phyloP scores from a whole-genome alignment of 2,113 vertebrate species.

The Ceyx melanurus region DNA sequence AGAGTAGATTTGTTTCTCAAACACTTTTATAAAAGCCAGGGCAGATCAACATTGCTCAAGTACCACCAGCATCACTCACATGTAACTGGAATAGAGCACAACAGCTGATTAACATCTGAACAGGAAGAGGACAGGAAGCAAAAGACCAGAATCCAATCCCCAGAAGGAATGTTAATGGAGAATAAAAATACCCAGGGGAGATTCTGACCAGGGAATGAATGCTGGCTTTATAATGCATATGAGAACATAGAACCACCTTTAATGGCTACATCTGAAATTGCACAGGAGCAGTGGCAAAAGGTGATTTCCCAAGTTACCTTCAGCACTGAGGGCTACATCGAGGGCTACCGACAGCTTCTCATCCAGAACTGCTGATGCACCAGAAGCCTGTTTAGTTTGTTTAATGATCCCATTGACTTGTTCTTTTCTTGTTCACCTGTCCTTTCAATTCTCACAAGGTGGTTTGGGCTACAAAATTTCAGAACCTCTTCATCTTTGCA shows the following conservation, averaged over 20 bases:
- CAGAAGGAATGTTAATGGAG: constrained; percentile 63
- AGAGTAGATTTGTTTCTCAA: background rate
- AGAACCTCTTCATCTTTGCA: background rate
- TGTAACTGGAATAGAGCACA: constrained; percentile 11
- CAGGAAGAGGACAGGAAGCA: constrained; percentile 37
- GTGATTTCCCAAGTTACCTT: background rate
- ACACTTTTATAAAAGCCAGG: background rate
- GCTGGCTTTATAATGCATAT: background rate
- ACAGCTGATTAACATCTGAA: constrained; percentile 50
- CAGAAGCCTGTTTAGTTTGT: background rate
- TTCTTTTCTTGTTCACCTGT: background rate
- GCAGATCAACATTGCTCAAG: background rate
- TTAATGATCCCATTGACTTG: background rate
- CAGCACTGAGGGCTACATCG: background rate
- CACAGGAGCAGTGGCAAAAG: background rate
- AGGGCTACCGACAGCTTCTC: background rate
- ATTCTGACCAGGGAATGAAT: constrained; percentile 22
- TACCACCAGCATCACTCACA: background rate
- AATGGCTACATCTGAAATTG: background rate
- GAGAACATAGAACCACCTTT: constrained; percentile 2
- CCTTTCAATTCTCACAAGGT: background rate
- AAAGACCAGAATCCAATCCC: constrained; percentile 14
- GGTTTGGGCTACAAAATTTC: background rate
- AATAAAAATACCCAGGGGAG: constrained; percentile 62
- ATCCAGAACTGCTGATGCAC: background rate